A percentile compares a stretch with the other conserved stretches of the same genome.
phyloP scores from a whole-genome alignment of 1,140 invertebrate species.

The Drosophila yakuba region DNA sequence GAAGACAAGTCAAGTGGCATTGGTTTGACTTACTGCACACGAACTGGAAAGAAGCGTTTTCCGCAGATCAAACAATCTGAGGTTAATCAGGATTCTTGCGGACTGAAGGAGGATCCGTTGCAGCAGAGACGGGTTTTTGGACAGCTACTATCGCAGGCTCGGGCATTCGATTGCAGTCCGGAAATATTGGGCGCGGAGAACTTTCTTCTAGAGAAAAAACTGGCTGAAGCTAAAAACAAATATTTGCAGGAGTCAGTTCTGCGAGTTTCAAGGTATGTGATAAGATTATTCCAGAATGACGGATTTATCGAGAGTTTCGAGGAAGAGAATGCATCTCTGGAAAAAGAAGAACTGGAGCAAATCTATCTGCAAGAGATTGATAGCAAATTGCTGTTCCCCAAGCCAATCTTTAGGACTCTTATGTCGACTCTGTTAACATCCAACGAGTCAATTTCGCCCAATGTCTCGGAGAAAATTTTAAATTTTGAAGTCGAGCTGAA shows the following conservation, averaged over 20 bases:
- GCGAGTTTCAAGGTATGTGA: neutral
- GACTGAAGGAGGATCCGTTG: too few relatives aligned
- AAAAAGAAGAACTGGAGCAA: neutral
- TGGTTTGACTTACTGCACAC: neutral
- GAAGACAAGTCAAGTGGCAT: neutral
- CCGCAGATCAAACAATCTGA: too few relatives aligned
- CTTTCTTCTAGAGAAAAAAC: slow-evolving; percentile 1
- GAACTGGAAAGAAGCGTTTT: slow-evolving; percentile 18
- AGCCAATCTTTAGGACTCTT: neutral
- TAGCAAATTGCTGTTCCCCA: neutral
- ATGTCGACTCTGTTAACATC: neutral
- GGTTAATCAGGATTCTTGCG: rapidly evolving
- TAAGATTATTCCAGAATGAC: neutral
- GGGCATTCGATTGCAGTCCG: too few relatives aligned
- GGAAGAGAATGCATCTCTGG: neutral
- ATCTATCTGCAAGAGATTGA: neutral
- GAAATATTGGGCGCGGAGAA: neutral
- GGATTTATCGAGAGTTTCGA: neutral
- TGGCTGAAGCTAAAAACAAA: neutral
- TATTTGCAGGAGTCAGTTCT: neutral
- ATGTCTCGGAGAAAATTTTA: neutral
- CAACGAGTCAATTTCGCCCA: neutral
- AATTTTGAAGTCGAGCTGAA: neutral
- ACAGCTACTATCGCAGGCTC: neutral
- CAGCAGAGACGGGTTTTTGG: neutral